Percentiles rank a stretch among this genome's conserved stretches.
Evolutionary conservation across 2,888 invertebrate species (phyloP).

Genomic region (Unio delphinus): DNA sequence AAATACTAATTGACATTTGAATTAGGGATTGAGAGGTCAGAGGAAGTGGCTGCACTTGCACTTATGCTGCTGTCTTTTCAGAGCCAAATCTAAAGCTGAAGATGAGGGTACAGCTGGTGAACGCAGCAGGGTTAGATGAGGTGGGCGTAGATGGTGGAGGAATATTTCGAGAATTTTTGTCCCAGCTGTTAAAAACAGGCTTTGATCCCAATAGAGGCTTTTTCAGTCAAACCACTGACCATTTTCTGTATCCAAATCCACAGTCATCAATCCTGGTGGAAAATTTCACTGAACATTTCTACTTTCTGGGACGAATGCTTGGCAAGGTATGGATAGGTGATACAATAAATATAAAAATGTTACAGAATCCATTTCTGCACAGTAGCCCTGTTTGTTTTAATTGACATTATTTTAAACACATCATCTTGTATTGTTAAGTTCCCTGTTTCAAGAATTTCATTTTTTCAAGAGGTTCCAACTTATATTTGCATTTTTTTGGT

Average conservation of each 20-base stretch:
- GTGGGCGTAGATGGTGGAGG: constrained; percentile 99
- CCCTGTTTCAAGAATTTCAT: too few species aligned
- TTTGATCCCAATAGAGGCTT: constrained; percentile 98
- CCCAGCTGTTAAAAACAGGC: constrained; percentile 90
- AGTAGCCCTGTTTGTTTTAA: not conserved
- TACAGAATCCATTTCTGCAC: not conserved
- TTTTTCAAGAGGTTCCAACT: too few species aligned
- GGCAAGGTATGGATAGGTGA: constrained; percentile 80
- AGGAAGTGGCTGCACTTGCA: too few species aligned
- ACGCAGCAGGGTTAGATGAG: constrained; percentile 91
- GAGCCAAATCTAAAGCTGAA: constrained; percentile 89
- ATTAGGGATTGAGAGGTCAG: too few species aligned
- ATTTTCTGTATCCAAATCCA: constrained; percentile 96
- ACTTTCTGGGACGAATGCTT: constrained; percentile 92
- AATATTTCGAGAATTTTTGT: constrained; percentile 94
- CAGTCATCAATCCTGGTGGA: constrained; percentile 86
- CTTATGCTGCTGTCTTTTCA: constrained; percentile 63
- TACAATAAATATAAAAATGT: not conserved
- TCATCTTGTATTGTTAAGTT: too few species aligned
- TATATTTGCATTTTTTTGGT: too few species aligned
- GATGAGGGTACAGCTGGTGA: constrained; percentile 91
- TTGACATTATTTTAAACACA: too few species aligned
- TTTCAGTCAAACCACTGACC: constrained; percentile 89
- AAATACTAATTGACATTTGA: too few species aligned
- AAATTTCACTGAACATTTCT: constrained; percentile 91